Evolutionary conservation across 2,888 invertebrate genomes (phyloP).

Genomic region (Hypomecis punctinalis): DNA sequence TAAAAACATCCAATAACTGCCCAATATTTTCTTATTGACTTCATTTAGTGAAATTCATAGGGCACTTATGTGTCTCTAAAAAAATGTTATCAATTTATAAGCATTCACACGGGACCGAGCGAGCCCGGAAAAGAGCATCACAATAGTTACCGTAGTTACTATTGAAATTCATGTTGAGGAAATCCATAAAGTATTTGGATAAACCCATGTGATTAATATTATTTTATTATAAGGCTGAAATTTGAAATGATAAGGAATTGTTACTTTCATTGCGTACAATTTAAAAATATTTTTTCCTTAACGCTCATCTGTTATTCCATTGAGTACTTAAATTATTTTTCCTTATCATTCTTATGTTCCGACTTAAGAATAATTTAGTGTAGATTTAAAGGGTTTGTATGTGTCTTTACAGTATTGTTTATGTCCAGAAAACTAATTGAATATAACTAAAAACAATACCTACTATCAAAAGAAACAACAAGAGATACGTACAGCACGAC

Average conservation of each 20-base stretch:
- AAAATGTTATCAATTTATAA: slow-evolving; percentile 42
- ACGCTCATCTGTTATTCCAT: too few relatives aligned
- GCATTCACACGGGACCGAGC: slow-evolving; percentile 33
- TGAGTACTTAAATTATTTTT: too few relatives aligned
- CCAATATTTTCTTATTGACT: slow-evolving; percentile 41
- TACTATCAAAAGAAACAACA: slow-evolving; percentile 30
- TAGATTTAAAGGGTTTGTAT: too few relatives aligned
- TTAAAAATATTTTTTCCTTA: too few relatives aligned
- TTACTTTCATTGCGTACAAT: too few relatives aligned
- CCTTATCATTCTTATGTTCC: too few relatives aligned
- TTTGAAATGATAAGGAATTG: too few relatives aligned
- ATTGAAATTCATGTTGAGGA: slow-evolving; percentile 23
- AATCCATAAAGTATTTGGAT: neutral
- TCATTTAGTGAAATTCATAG: slow-evolving; percentile 38
- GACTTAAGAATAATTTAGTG: too few relatives aligned
- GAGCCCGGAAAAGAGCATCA: slow-evolving; percentile 18
- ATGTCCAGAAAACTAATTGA: neutral
- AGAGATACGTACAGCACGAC: slow-evolving; percentile 18
- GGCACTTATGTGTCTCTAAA: slow-evolving; percentile 31
- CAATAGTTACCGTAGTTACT: slow-evolving; percentile 19
- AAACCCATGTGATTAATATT: neutral
- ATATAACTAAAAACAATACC: slow-evolving; percentile 34
- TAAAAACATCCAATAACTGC: slow-evolving; percentile 40
- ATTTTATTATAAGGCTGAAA: too few relatives aligned
- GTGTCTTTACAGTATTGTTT: too few relatives aligned